Base-by-base conservation (phyloP, 1,140 invertebrate species). In the Atta cephalotes region DNA sequence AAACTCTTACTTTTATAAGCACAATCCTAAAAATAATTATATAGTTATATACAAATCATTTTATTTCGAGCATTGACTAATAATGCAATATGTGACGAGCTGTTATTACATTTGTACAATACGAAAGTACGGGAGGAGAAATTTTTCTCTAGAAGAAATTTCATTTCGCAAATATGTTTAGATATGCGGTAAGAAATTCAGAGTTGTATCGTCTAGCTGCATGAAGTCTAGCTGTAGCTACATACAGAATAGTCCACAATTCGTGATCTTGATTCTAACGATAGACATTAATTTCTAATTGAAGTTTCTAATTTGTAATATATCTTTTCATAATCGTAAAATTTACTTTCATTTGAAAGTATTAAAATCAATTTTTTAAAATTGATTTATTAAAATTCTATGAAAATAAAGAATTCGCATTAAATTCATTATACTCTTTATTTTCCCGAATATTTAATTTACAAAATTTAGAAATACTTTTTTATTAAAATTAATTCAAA, bases 41-140 rank as follows among this genome's bases (percentile, higher is more conserved):
- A 85, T 91, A 90, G 60, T 71, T 91, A 91, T 93, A 88, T 93
- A 94, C 92, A 94, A 90, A 91, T 93, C 74, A 87, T 89, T 81
- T 92, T 91, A 88, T 91, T 90, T 91, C 87, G 89, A 88, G 45
- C 82, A 91, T 91, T 92, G 91, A 92, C 92, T 93, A 93, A 90
- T 86, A 89, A 90, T 86, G 39, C 91, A 93, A 88, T 92, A 89
- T 86, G 88, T 92, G 76, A 76, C 90, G 85, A 79, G 76, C 87
- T 92, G 91, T 92, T 87, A 87, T 91, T 90, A 91, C 84, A 91
- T 88, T 90, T 91, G 88, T 90, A 91, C 82, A 91, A 39, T 79
- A 85, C 6, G 31, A 86, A 81, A 56, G 72, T 71, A 76, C 66
- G 68, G 62, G 31, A 90, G 81, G 80, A 90, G 63, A 88, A 81